Evolutionary conservation across 2,888 invertebrate species (phyloP), one percentile per base, ranked within the genome.

Genomic region (Hetaerina titia): DNA sequence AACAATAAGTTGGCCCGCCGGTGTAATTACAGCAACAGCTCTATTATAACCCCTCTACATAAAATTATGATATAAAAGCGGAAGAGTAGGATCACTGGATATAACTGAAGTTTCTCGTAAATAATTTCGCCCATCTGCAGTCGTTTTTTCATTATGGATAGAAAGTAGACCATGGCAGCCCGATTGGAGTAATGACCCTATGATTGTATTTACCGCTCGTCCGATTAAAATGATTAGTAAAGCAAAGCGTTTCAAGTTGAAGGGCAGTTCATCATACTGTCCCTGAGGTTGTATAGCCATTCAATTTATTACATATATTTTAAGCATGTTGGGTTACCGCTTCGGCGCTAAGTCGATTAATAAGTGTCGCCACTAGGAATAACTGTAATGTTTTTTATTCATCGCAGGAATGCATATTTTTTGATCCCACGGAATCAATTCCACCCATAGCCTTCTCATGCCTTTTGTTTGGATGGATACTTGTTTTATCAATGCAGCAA

Each of bases 401-500:
- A 63, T 31, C 25, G 63, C 90, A 25, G 90, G 63, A 63, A 63
- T 90, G 90, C 63, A 63, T 63, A 90, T 90, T 92, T 92, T 56
- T 92, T 92, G 45, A 92, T 92, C 69, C 69, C 56, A 69, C 69
- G 69, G 89, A 92, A 69, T 69, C 56, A 56, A 69, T 92, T 31
- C 69, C 64, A 69, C 69, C 45, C 64, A 69, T 92, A 56, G 56
- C 69, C 31, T 64, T 92, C 56, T 64, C 64, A 69, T 56, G 64
- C 69, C 69, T 57, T 69, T 92, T 92, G 9, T 92, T 92, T 92
- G 92, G 69, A 92, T 92, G 92, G 92, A 69, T 69, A 56, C 13
- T 64, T 45, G n/a, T 56, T 92, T 45, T 45, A n/a, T 92, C 7
- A 19, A n/a, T 31, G 92, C 69, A 69, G 92, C 69, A 56, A 92